Evolutionary conservation across 2,888 invertebrate species (phyloP).

Genomic region (Troides aeacus): DNA sequence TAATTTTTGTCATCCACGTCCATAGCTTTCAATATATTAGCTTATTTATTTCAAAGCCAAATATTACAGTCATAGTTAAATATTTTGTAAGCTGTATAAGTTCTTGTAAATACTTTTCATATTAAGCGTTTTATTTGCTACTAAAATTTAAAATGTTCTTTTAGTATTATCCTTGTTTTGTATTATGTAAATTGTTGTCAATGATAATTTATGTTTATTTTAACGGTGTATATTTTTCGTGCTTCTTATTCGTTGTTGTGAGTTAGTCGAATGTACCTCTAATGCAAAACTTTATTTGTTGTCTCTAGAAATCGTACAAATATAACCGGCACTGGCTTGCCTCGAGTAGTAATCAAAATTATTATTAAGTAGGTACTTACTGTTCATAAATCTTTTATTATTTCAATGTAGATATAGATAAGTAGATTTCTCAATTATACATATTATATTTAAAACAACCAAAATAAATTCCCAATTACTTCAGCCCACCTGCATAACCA

Average conservation of each 20-base stretch:
- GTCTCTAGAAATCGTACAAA: conserved; percentile 40
- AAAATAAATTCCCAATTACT: conserved; percentile 14
- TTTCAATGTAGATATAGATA: conserved; percentile 31
- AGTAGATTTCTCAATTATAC: conserved; percentile 29
- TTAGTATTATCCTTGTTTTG: conserved; percentile 77
- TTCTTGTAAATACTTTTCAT: conserved; percentile 70
- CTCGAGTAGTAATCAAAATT: conserved; percentile 40
- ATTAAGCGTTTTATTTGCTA: conserved; percentile 69
- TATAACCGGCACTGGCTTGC: conserved; percentile 59
- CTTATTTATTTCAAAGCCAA: conserved; percentile 80
- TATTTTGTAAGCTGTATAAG: conserved; percentile 72
- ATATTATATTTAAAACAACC: conserved; percentile 11
- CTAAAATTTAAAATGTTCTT: conserved; percentile 58
- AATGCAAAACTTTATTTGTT: conserved; percentile 46
- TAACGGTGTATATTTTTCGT: conserved; percentile 68
- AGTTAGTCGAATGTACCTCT: conserved; percentile 54
- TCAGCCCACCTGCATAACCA: conserved; percentile 30
- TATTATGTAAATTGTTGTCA: conserved; percentile 72
- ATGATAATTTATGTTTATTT: conserved; percentile 68
- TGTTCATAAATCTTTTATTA: conserved; percentile 29
- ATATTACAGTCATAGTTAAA: conserved; percentile 79
- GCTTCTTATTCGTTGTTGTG: conserved; percentile 56
- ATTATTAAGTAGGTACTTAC: conserved; percentile 36
- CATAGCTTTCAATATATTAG: conserved; percentile 76
- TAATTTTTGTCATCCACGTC: conserved; percentile 36